Percentiles rank a stretch among this genome's conserved stretches.
These are phyloP conservation scores for Pectinophora gossypiella DNA, from an alignment of 1,140 invertebrate species.

Conservation along the genomic window DNA sequence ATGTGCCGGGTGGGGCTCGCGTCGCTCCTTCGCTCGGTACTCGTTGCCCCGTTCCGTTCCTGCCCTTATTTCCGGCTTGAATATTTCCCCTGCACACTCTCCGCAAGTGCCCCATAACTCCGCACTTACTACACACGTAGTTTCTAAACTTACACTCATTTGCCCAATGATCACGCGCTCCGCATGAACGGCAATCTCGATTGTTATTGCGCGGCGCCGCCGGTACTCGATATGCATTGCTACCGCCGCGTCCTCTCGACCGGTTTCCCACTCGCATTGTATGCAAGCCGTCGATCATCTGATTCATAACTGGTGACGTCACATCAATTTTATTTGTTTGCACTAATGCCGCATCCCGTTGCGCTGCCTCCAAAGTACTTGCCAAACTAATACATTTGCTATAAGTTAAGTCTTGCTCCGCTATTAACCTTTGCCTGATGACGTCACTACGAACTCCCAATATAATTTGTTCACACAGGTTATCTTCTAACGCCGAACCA, in stretches of 20 bases:
- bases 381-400: background rate
- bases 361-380: background rate
- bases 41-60: no score
- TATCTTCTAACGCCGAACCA: background rate
- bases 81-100: background rate
- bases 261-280: no score
- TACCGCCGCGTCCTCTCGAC: no score
- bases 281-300: no score
- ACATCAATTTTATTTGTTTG: no score
- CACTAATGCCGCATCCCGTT: background rate
- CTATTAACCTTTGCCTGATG: background rate
- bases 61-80: no score
- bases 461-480: background rate
- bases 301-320: no score
- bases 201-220: no score
- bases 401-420: background rate
- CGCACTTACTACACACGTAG: background rate
- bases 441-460: background rate
- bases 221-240: no score
- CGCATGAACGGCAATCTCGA: no score
- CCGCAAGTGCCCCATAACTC: background rate
- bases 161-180: background rate
- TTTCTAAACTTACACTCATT: background rate
- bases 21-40: no score
- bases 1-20: no score